Evolutionary conservation across 1,140 invertebrate genomes (phyloP), one percentile per base, ranked within the genome.

Genomic region (Macrostomum lignano): DNA sequence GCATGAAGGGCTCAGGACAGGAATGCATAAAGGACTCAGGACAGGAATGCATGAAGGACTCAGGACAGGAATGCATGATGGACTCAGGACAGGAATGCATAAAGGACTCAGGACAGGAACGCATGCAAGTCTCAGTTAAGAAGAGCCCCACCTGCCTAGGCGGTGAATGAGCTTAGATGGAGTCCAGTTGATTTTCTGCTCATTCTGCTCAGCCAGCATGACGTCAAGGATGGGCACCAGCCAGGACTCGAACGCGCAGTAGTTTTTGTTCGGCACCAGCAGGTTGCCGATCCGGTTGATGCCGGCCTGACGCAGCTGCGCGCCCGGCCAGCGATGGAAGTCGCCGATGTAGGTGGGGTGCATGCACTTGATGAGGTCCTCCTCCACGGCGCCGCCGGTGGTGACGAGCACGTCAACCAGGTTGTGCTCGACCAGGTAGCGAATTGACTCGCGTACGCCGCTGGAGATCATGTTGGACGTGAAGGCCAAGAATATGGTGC

Each of bases 311-410:
- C 84, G 62, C 10, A 88, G 61, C 24, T 52, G 40, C 21, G 39
- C 42, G 2, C 66, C 88, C 45, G 68, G 66, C 34, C 91, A 61
- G 49, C 70, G 58, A 17, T 9, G 10, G 57, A 94, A 94, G 49
- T 77, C 71, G 20, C 84, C 86, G 17, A 96, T 44, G 47, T 72
- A 88, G 0, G 84, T 93, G 3, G 81, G 76, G 3, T 74, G 75
- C 31, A 98, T 58, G 58, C 88, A 96, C 65, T 98, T 98, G 24
- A 98, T 98, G 22, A 96, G 68, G 62, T 98, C 91, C 62, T 98
- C 91, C 59, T 98, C 91, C 2, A 98, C 66, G 13, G 91, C 91
- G 15, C 91, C 91, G 11, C 86, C 91, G 26, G 82, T 88, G 22
- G 86, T 84, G 1, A 96, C 88, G 38, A 98, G 67, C 48, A 78